Base-by-base conservation (phyloP, 2,797 vertebrate genomes). In the Pantherophis vulpinus region DNA sequence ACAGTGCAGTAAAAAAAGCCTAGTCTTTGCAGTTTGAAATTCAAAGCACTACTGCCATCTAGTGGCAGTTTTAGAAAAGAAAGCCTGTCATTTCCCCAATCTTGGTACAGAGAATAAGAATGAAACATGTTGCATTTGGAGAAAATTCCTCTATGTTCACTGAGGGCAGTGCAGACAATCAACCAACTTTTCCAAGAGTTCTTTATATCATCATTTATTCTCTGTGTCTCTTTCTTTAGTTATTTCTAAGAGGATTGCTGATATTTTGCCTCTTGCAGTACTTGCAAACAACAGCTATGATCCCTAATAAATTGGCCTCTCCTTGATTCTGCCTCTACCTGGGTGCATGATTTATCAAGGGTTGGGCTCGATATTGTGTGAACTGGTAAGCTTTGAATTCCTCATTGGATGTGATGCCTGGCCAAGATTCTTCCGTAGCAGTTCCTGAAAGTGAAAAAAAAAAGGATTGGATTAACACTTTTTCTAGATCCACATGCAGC, bases 371-470 rank as follows among this genome's bases (percentile, higher is more conserved):
- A 97, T 99, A 98, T 42, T 97, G 98, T 1, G 98, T 98, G 94
- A 99, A 99, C 93, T 97, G 98, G 94, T 99, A 99, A 2, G 98
- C 97, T 95, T 97, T 98, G 95, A 99, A 99, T 95, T 99, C 99
- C 1, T 98, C 96, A 27, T 98, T 98, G 58, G 98, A 97, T 0
- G 96, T 98, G 95, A 99, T 99, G 11, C 98, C 98, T 3, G 99
- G 98, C 99, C 99, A 99, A 70, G 98, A 98, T 86, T 98, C 98
- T 95, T 99, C 99, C 0, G 98, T 98, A 3, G 99, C 98, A 20
- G 99, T 99, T 55, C 99, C 99, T 99, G 29, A 2, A 95, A 25
- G 79, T 13, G 5, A 29, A 63, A 29, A 61, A 91, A 91, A 32
- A 94, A 55, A 0, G 56, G 18, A 0, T 87, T 0, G 23, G 88